These are phyloP conservation scores for Calonectris borealis DNA, from an alignment of 2,113 vertebrate species.

Conservation along the genomic window DNA sequence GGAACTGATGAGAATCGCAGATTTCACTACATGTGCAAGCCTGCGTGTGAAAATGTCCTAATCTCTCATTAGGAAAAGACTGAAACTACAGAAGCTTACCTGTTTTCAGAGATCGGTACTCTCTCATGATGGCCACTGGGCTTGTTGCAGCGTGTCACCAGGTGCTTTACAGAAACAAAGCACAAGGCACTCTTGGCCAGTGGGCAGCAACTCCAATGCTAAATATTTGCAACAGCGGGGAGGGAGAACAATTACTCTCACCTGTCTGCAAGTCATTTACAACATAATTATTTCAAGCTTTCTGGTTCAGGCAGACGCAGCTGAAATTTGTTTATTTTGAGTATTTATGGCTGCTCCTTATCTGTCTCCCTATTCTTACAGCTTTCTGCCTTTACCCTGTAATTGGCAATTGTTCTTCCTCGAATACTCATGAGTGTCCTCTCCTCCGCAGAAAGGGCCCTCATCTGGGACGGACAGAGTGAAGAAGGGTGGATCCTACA, in stretches of 20 bases:
- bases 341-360: not conserved
- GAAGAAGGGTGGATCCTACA: slow-evolving; percentile 98
- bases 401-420: not conserved
- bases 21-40: fast-evolving
- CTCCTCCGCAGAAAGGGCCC: slow-evolving; percentile 81
- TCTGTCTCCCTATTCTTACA: not conserved
- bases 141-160: fast-evolving
- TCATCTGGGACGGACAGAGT: slow-evolving; percentile 85
- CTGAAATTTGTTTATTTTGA: not conserved
- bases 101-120: too few relatives aligned
- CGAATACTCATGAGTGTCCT: not conserved
- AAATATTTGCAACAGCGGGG: not conserved
- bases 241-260: not conserved
- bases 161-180: not conserved
- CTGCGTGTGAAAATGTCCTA: not conserved
- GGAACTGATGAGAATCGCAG: not conserved
- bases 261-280: not conserved
- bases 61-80: not conserved
- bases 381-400: not conserved
- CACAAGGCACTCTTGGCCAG: not conserved
- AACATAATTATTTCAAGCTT: not conserved
- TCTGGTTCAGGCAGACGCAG: not conserved
- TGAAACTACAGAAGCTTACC: not conserved
- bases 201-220: not conserved
- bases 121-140: not conserved